A percentile compares a stretch with the other conserved stretches of the same genome.
These are phyloP conservation scores for Watsonalla binaria DNA, from an alignment of 2,888 invertebrate genomes.

Conservation along the genomic window DNA sequence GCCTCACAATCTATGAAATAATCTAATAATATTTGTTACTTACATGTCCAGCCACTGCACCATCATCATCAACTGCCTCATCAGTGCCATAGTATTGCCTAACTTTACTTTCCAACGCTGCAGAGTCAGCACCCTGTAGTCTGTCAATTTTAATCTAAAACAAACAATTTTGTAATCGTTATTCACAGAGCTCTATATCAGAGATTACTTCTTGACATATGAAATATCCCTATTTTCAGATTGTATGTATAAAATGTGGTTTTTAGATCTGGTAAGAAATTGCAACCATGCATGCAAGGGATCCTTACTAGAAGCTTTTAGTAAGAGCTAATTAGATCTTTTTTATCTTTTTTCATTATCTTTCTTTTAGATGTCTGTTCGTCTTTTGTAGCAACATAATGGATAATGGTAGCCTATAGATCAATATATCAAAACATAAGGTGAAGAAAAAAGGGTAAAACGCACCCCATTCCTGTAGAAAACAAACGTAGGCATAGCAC, in stretches of 20 bases:
- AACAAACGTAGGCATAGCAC: constrained; percentile 98
- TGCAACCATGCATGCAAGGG: too few species aligned
- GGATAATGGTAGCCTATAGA: not conserved
- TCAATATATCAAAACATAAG: not conserved
- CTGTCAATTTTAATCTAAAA: constrained; percentile 88
- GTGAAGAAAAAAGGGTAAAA: not conserved
- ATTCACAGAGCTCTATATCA: not conserved
- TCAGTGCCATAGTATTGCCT: constrained; percentile 88
- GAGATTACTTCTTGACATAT: not conserved
- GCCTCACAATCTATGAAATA: too few species aligned
- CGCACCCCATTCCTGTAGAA: constrained; percentile 91
- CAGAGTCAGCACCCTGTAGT: constrained; percentile 92
- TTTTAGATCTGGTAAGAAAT: too few species aligned
- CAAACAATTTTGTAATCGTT: constrained; percentile 7
- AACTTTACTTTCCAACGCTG: constrained; percentile 91
- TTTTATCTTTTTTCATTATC: too few species aligned
- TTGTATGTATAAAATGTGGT: too few species aligned
- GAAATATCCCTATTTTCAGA: not conserved
- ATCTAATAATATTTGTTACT: too few species aligned
- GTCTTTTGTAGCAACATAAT: too few species aligned
- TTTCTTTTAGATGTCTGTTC: too few species aligned
- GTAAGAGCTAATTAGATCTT: too few species aligned
- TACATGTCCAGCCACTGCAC: constrained; percentile 89
- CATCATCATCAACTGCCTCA: constrained; percentile 81
- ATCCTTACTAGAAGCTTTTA: too few species aligned